Evolutionary conservation across 2,113 vertebrate species (phyloP).

Genomic region (Cheilinus undulatus): DNA sequence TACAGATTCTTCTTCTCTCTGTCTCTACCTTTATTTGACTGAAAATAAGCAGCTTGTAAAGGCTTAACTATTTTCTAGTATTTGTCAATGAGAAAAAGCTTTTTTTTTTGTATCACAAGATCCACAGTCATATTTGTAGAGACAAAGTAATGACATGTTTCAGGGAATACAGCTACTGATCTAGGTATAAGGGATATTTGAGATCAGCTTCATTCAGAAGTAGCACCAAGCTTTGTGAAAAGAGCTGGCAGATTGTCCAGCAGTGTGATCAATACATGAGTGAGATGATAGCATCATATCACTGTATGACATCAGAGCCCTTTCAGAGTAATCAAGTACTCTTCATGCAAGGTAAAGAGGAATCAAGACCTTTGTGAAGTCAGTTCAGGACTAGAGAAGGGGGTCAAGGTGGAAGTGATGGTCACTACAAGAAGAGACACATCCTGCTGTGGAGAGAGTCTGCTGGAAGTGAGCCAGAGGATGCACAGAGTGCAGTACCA

Average conservation of each 20-base stretch:
- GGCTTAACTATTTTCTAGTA: no score
- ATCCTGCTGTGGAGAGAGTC: constrained; percentile 46
- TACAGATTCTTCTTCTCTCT: constrained; percentile 3
- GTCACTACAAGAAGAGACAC: constrained; percentile 17
- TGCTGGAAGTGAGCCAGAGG: constrained; percentile 60
- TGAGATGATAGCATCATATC: constrained; percentile 11
- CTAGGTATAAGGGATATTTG: no score
- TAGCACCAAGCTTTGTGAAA: neutral
- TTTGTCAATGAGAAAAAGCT: no score
- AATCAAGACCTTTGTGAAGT: constrained; percentile 1
- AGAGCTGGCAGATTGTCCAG: constrained; percentile 4
- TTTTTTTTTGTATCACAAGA: no score
- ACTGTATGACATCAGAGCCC: constrained; percentile 25
- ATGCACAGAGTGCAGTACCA: constrained; percentile 21
- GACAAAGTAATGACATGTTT: no score
- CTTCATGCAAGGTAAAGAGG: neutral
- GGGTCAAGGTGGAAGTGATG: neutral
- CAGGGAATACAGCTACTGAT: no score
- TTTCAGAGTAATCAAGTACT: constrained; percentile 6
- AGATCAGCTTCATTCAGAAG: constrained; percentile 9
- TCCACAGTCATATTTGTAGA: no score
- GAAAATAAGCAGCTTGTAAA: constrained; percentile 12
- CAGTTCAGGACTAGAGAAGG: neutral
- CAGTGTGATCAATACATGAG: constrained; percentile 12
- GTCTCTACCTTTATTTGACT: constrained; percentile 2